phyloP scores from a whole-genome alignment of 2,888 invertebrate genomes.

The Dicycla oo region DNA sequence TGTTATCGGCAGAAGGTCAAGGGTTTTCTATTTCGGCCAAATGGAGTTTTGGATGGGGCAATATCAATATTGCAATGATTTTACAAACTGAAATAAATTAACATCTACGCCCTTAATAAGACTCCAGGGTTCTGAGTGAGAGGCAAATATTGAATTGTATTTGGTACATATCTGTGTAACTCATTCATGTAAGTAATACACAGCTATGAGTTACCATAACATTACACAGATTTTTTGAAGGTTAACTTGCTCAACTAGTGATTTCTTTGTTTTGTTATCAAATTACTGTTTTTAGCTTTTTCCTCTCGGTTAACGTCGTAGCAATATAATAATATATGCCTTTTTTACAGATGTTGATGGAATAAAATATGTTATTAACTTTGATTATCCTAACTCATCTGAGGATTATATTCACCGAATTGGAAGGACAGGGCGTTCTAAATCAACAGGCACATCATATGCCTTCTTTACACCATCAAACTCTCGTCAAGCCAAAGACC shows the following conservation, averaged over 20 bases:
- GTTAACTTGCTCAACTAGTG: conserved; percentile 48
- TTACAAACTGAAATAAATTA: conserved; percentile 67
- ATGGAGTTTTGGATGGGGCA: conserved; percentile 88
- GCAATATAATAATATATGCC: conserved; percentile 61
- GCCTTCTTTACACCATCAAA: conserved; percentile 98
- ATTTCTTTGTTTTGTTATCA: conserved; percentile 53
- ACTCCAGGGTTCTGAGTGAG: conserved; percentile 90
- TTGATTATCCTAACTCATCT: conserved; percentile 98
- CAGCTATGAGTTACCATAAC: conserved; percentile 83
- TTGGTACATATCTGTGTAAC: conserved; percentile 85
- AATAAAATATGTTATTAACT: conserved; percentile 98
- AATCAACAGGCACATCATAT: conserved; percentile 97
- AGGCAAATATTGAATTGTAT: conserved; percentile 85
- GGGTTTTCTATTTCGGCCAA: conserved; percentile 90
- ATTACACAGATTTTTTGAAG: conserved; percentile 65
- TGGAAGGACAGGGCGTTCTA: conserved; percentile 97
- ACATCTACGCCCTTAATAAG: conserved; percentile 82
- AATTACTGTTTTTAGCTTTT: conserved; percentile 46
- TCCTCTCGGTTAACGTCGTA: conserved; percentile 21
- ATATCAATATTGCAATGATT: conserved; percentile 71
- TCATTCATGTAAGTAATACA: conserved; percentile 89
- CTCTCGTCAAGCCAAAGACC: conserved; percentile 96
- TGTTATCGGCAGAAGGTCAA: conserved; percentile 87
- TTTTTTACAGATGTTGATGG: conserved; percentile 96
- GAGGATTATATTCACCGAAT: conserved; percentile 99